Base-by-base conservation (phyloP, 2,113 vertebrate genomes). In the Onychostruthus taczanowskii region DNA sequence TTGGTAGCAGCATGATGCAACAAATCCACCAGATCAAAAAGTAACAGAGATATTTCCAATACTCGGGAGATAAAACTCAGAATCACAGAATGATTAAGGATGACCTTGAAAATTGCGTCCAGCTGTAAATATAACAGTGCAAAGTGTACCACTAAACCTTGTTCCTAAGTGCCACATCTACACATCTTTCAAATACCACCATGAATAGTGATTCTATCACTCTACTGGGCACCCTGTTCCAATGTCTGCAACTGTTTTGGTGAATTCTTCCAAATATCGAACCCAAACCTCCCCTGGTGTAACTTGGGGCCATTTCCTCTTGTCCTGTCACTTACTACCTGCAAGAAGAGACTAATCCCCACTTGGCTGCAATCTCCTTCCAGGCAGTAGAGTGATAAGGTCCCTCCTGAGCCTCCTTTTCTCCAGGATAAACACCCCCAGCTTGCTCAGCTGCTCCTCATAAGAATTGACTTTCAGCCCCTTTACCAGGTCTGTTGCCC, bases 401-500 rank as follows among this genome's bases (percentile, higher is more conserved):
- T 28, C 8, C 3, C 10, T 15, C 3, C 10, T 5, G 8, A 61
- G n/a, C 13, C 53, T 74, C 13, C 22, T 68, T 43, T 33, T 21
- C 41, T 33, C 41, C 53, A 37, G 26, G 9, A 7, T 24, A 33
- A 67, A 74, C 13, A 43, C 1, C 1, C 9, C 11, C 41, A 33
- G 46, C 19, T 80, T 41, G 23, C 26, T 53, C 68, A 80, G 41
- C 19, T 2, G 1, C 35, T 67, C 26, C 68, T 67, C 16, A 1
- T 13, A 20, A 24, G 31, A 62, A 2, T 1, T 74, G 19, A 33
- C 26, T 10, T 86, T 50, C 41, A 37, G 31, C 2, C 22, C 13
- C 30, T 33, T 55, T 16, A 17, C 6, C 19, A 80, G 22, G 19
- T 56, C 11, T 0, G 0, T 0, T 75, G 47, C 31, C 35, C 16